phyloP scores from a whole-genome alignment of 1,140 invertebrate genomes.

The Thalassaphorura encarpata region DNA sequence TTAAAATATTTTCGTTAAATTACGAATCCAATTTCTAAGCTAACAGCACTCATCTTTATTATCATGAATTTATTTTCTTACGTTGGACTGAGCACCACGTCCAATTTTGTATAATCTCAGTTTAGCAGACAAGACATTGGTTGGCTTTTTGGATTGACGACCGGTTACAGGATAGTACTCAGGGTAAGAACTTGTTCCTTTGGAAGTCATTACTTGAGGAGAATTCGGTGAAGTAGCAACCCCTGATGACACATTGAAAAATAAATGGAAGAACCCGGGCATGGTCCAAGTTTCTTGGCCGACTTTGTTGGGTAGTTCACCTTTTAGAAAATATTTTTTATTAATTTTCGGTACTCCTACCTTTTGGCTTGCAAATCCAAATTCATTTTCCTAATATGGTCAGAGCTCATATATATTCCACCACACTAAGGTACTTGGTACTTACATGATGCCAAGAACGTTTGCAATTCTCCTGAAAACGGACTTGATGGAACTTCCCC shows the following conservation, averaged over 20 bases:
- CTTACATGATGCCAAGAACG: slow-evolving; percentile 19
- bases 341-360: neutral
- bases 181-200: neutral
- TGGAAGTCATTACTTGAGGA: neutral
- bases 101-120: slow-evolving; percentile 45
- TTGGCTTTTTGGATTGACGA: slow-evolving; percentile 5
- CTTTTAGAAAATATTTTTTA: slow-evolving; percentile 2
- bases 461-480: slow-evolving; percentile 17
- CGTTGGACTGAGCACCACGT: slow-evolving; percentile 23
- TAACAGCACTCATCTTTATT: neutral
- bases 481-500: slow-evolving; percentile 1
- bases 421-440: neutral
- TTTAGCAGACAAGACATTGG: slow-evolving; percentile 44
- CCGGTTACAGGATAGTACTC: neutral
- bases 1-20: too few relatives aligned
- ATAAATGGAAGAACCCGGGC: slow-evolving; percentile 21
- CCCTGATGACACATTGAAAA: slow-evolving; percentile 14
- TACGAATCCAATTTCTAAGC: too few relatives aligned
- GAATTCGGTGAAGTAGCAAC: neutral
- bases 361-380: neutral
- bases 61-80: neutral
- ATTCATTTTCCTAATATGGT: neutral
- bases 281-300: slow-evolving; percentile 20
- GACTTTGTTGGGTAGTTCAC: slow-evolving; percentile 14
- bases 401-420: neutral